Evolutionary conservation across 2,113 vertebrate species (phyloP).

Genomic region (Ceratotherium simum): DNA sequence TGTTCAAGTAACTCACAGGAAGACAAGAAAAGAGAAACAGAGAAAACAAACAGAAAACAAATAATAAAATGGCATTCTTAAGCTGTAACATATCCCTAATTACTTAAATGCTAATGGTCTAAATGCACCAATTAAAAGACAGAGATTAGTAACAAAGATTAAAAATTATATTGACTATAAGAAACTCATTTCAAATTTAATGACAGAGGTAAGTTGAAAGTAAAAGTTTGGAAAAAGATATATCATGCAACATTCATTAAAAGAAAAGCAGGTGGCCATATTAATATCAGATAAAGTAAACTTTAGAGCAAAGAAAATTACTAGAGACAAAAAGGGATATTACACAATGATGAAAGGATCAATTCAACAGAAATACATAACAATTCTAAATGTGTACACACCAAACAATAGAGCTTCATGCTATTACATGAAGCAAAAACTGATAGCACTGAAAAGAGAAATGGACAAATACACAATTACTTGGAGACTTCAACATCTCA

Average conservation of each 20-base stretch:
- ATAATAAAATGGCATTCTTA: neutral
- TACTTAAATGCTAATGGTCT: neutral
- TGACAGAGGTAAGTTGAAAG: neutral
- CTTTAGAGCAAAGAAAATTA: neutral
- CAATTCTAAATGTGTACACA: neutral
- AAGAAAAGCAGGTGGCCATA: neutral
- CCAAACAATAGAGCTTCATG: neutral
- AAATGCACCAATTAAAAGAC: neutral
- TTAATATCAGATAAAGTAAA: neutral
- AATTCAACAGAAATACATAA: neutral
- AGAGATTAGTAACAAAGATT: neutral
- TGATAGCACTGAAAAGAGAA: neutral
- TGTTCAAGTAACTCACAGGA: neutral
- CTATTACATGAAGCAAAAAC: neutral
- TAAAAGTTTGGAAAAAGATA: neutral
- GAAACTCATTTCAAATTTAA: slow-evolving; percentile 13
- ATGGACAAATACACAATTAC: neutral
- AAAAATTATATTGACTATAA: neutral
- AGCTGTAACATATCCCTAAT: neutral
- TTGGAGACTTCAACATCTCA: neutral
- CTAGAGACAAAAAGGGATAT: neutral
- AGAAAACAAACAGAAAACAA: neutral
- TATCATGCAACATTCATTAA: neutral
- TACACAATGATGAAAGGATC: neutral
- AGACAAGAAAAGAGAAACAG: neutral